Evolutionary conservation across 2,888 invertebrate species (phyloP).

Genomic region (Andrena hattorfiana): DNA sequence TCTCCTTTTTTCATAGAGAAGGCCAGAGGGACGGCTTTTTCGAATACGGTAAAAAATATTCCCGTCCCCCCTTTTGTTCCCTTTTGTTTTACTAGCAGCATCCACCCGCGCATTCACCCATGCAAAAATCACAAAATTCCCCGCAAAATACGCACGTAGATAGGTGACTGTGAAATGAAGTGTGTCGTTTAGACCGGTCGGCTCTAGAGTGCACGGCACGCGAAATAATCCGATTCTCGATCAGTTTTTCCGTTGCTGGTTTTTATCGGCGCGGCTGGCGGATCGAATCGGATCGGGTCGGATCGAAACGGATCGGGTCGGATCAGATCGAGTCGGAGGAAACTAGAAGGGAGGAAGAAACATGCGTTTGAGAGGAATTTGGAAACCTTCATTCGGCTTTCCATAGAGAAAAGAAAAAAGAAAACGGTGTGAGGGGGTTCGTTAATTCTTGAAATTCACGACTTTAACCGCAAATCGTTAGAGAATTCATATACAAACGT

Average conservation of each 20-base stretch:
- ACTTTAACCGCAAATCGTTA: conserved; percentile 41
- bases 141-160: conserved; percentile 62
- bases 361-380: conserved; percentile 54
- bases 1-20: conserved; percentile 13
- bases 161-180: conserved; percentile 27
- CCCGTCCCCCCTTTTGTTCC: conserved; percentile 30
- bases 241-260: conserved; percentile 24
- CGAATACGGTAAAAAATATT: conserved; percentile 30
- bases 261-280: conserved; percentile 24
- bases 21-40: conserved; percentile 16
- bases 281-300: conserved; percentile 40
- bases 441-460: conserved; percentile 47
- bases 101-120: conserved; percentile 75
- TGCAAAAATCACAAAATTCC: conserved; percentile 73
- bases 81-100: conserved; percentile 64
- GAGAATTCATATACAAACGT: conserved; percentile 40
- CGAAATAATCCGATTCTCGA: conserved; percentile 30
- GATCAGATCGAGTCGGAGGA: conserved; percentile 40
- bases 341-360: conserved; percentile 15
- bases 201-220: conserved; percentile 24
- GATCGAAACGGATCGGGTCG: conserved; percentile 32
- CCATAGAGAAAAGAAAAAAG: conserved; percentile 35
- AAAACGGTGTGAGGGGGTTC: conserved; percentile 23
- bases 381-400: conserved; percentile 31
- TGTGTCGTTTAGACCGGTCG: conserved; percentile 52